Base-by-base conservation (phyloP, 35 echinoderm and acorn worm genomes). In the Acanthaster planci region DNA sequence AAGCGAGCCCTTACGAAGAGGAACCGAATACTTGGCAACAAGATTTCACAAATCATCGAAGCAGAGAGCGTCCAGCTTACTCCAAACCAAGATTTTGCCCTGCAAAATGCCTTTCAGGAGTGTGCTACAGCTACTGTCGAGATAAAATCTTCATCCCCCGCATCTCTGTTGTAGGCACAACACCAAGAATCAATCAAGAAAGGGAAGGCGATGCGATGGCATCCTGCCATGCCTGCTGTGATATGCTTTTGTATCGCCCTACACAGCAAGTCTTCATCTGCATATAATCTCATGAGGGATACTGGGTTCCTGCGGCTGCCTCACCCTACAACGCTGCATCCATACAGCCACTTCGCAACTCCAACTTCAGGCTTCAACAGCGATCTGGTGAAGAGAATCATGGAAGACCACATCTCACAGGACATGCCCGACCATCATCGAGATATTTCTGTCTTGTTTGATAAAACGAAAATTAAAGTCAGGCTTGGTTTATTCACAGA, bases 391-490 rank as follows among this genome's bases (percentile, higher is more conserved):
- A 6, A 36, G 30, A 76, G 40, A 29, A 57, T 84, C n/a, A 7
- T 42, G n/a, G 22, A 40, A 1, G 68, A 90, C 37, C 67, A 76
- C 32, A 37, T 21, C 15, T 15, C 72, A 0, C 40, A 85, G n/a
- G 3, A 37, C 21, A 55, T 84, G 8, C 67, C 82, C 15, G 40
- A 22, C n/a, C 68, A 85, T 55, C 58, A 82, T 14, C 39, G 56
- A 37, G 34, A 89, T 83, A 40, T 89, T 0, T 12, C 79, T 1
- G 22, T 89, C 15, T 7, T 89, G n/a, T 89, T 89, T 47, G 87
- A 89, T 39, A 79, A 89, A 26, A 89, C 83, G 67, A 89, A 89
- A 22, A 58, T n/a, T 89, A 12, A 89, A 89, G 44, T 64, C 57
- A 7, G 79, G 87, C n/a, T 36, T 89, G n/a, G 87, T 84, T 8